Base-by-base conservation (phyloP, 1,140 invertebrate genomes). In the Caerostris extrusa region DNA sequence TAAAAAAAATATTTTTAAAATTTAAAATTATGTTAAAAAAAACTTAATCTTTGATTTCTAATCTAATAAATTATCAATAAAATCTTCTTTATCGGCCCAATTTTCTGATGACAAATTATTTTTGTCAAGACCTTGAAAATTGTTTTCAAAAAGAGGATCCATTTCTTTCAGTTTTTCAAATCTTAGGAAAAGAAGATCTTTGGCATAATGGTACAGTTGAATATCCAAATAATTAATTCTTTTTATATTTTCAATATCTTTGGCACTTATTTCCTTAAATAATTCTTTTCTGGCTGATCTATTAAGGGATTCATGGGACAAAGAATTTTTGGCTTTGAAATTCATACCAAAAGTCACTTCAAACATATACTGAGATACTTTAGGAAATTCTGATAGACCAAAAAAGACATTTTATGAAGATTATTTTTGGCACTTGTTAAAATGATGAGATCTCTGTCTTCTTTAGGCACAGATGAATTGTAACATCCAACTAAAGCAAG, bases 101-200 rank as follows among this genome's bases (percentile, higher is more conserved):
- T 95, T 61, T 77, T 94, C 93, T 55, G 61, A 55, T 17, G 90
- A 92, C 10, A 94, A 77, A 53, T 95, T 90, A 89, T 83, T 67
- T 56, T 88, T 67, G 19, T 89, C 58, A 14, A 93, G 55, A 77
- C 88, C 12, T 60, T 94, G 91, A 95, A 96, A 95, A 85, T 96
- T 97, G 95, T 97, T 97, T 94, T 97, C 97, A 95, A 98, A 98
- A 96, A 98, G 97, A 8, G 97, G 96, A 96, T 98, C 98, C 91
- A 97, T 97, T 93, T 97, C 97, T 96, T 98, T 98, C 81, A 98
- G 96, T 95, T 97, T 97, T 95, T 98, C 97, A 82, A 95, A 94
- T 60, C 96, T 94, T 82, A 95, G 95, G 64, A 96, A 94, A 92
- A 96, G 96, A 83, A 96, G 93, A 93, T 96, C 95, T 93, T 96